These are phyloP conservation scores for Drosophila arawakana DNA, from an alignment of 1,140 invertebrate species.

Conservation along the genomic window DNA sequence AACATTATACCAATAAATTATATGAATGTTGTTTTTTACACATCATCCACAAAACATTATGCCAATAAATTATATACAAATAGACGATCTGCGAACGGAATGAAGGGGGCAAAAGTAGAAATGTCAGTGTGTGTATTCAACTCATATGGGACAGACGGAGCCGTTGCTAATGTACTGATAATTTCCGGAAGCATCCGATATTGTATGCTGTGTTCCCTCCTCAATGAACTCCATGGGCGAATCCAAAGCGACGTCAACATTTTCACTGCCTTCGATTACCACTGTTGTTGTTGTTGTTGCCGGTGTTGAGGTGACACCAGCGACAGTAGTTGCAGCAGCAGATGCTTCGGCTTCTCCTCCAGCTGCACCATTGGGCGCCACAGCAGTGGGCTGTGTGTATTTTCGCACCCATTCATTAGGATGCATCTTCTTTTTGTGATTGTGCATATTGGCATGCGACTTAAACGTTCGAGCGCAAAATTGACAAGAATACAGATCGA, in stretches of 20 bases:
- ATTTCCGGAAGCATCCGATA: slow-evolving; percentile 7
- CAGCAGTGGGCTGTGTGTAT: slow-evolving; percentile 58
- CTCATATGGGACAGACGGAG: slow-evolving; percentile 55
- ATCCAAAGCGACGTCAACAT: background rate
- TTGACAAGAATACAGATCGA: slow-evolving; percentile 73
- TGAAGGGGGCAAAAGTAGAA: background rate
- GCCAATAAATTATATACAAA: slow-evolving; percentile 1
- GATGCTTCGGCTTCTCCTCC: background rate
- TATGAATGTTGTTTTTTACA: background rate
- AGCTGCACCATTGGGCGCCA: background rate
- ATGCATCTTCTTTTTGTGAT: slow-evolving; percentile 82
- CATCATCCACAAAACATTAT: background rate
- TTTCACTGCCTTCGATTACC: background rate
- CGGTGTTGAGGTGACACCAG: background rate
- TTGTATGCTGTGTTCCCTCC: slow-evolving; percentile 9
- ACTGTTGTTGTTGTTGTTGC: background rate
- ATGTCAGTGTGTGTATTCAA: background rate
- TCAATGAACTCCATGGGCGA: background rate
- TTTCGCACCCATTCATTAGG: slow-evolving; percentile 76
- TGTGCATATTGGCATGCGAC: slow-evolving; percentile 80
- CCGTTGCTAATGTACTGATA: slow-evolving; percentile 52
- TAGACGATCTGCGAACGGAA: background rate
- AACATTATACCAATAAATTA: background rate
- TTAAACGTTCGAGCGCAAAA: slow-evolving; percentile 78
- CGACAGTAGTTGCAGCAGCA: background rate